Evolutionary conservation across 2,113 vertebrate genomes (phyloP), one percentile per base, ranked within the genome.

Genomic region (Axis porcinus): DNA sequence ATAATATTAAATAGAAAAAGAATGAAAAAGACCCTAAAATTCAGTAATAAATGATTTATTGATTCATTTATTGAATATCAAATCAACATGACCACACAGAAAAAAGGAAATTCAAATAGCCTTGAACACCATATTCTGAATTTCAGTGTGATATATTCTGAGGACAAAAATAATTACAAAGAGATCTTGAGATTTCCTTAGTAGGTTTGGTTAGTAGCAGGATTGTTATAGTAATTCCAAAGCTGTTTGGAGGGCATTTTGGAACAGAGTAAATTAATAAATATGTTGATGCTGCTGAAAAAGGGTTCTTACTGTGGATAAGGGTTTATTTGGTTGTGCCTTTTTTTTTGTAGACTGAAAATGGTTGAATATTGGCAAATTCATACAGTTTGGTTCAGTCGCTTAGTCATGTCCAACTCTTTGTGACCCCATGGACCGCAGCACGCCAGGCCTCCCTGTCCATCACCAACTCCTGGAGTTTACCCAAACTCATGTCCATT

Each of bases 371-470:
- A 21, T n/a, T 45, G 60, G 55, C 19, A 30, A 25, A 67, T 93
- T 52, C 50, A 14, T 54, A 43, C 5, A 25, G 27, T 74, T 79
- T 43, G 27, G 21, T 58, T 17, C 43, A 30, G 92, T 19, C 36
- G 19, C 64, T 70, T n/a, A 40, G 36, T 40, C 0, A 5, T 74
- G 19, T 74, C n/a, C 0, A 0, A 13, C n/a, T 40, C 19, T 74
- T 40, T 40, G 67, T 0, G 2, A 70, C 67, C 67, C 67, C 67
- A 74, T 40, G 19, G n/a, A 74, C 10, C 0, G 2, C 19, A 40
- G 67, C n/a, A 70, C 10, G 1, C n/a, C 64, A 36, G 64, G 19
- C n/a, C n/a, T 70, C 19, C 19, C n/a, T 70, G n/a, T 70, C n/a
- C 5, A 40, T 23, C n/a, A 36, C n/a, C 19, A 70, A 6, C 19